A percentile compares a stretch with the other conserved stretches of the same genome.
phyloP scores from a whole-genome alignment of 2,888 invertebrate species.

The Ophraella communa region DNA sequence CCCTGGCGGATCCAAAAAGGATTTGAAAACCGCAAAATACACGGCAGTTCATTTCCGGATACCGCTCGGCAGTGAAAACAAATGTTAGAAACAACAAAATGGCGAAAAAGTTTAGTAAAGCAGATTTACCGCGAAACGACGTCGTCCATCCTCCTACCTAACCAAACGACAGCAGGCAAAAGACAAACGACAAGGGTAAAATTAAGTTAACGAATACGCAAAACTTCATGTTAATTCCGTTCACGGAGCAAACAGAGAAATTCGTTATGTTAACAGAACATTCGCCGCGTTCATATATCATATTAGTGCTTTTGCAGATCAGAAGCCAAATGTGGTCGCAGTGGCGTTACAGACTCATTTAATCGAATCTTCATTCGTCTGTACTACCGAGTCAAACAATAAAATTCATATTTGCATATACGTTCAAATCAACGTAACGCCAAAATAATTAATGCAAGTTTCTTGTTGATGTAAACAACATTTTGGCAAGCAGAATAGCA shows the following conservation, averaged over 20 bases:
- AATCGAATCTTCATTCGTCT: background rate
- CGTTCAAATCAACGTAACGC: too few relatives aligned
- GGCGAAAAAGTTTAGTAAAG: conserved; percentile 2
- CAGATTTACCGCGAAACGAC: background rate
- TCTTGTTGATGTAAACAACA: too few relatives aligned
- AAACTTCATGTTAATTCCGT: conserved; percentile 48
- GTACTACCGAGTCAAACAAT: too few relatives aligned
- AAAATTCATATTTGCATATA: background rate
- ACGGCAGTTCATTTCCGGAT: background rate
- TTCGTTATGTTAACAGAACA: conserved; percentile 32
- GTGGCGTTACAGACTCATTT: conserved; percentile 17
- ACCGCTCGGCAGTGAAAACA: background rate
- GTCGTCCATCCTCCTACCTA: too few relatives aligned
- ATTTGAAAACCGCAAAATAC: background rate
- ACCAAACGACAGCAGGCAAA: background rate
- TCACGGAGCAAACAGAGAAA: conserved; percentile 32
- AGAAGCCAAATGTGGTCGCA: conserved; percentile 20
- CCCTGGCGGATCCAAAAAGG: background rate
- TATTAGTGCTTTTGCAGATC: conserved; percentile 25
- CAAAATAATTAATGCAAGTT: too few relatives aligned
- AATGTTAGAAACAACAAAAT: background rate
- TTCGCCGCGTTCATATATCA: conserved; percentile 33
- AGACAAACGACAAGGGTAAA: conserved; percentile 44
- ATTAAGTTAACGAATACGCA: conserved; percentile 48
- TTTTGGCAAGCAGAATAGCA: too few relatives aligned